Evolutionary conservation across 2,797 vertebrate genomes (phyloP).

Genomic region (Arnoldichthys spilopterus): DNA sequence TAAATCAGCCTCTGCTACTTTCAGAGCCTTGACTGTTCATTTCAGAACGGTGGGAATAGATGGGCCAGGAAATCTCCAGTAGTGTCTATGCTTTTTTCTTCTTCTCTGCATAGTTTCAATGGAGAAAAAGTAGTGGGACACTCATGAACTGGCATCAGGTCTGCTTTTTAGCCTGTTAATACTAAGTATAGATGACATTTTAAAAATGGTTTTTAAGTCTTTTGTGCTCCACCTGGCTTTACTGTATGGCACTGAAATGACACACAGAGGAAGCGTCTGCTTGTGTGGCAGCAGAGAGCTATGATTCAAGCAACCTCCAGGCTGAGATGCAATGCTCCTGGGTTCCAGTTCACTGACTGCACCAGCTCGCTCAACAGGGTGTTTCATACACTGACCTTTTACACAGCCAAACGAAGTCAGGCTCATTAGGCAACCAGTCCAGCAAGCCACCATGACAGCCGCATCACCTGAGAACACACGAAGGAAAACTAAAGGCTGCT

Average conservation of each 20-base stretch:
- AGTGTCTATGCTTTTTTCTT: neutral
- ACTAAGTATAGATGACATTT: slow-evolving; percentile 5
- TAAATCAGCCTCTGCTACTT: neutral
- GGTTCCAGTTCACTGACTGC: neutral
- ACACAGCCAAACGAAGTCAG: slow-evolving; percentile 12
- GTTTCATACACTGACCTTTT: slow-evolving; percentile 31
- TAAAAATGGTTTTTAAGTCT: neutral
- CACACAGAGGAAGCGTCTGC: neutral
- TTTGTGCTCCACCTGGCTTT: neutral
- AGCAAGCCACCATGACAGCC: neutral
- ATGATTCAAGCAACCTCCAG: neutral
- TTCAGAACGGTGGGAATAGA: neutral
- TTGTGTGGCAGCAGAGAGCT: neutral
- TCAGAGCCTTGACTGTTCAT: too few species aligned
- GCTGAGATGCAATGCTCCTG: neutral
- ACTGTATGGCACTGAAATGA: neutral
- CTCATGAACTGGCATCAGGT: neutral
- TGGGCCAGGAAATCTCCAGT: neutral
- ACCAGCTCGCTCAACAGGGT: slow-evolving; percentile 5
- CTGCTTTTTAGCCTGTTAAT: neutral
- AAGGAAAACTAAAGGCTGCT: neutral
- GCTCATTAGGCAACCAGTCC: neutral
- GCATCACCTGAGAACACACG: neutral
- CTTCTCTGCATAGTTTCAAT: neutral
- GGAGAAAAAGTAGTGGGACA: neutral